Base-by-base conservation (phyloP, 2,888 invertebrate species). In the Alviniconcha strummeri region DNA sequence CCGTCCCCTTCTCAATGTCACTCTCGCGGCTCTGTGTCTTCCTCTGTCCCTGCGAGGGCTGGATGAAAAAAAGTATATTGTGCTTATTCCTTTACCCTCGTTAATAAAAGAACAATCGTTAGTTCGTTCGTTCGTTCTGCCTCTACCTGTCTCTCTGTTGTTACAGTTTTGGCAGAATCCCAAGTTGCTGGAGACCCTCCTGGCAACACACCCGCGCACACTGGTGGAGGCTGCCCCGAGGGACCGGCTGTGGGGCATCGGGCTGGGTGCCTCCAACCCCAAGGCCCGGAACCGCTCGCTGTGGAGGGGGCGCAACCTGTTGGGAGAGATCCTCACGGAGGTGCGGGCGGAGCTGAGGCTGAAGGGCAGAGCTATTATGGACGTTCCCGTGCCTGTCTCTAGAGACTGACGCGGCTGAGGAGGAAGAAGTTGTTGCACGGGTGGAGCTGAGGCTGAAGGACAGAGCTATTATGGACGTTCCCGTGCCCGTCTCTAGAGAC, bases 231-330 rank as follows among this genome's bases (percentile, higher is more conserved):
- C 93, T 6, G 92, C 92, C 80, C 93, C 93, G 0, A 76, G 87
- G 60, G 94, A 94, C 87, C 86, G 84, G 17, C 85, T 91, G 36
- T 94, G 94, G 94, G 94, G 94, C 8, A 93, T 94, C 55, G 94
- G 93, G 4, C 80, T 93, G 60, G 88, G 88, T 2, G 89, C 87
- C 4, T 87, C 87, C 13, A 90, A 93, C 84, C 88, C 89, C 0
- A 84, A 88, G 64, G 91, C 92, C 0, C 84, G 84, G 82, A 85
- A 89, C 83, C 86, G 86, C 64, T 56, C 67, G 1, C 90, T 88
- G 5, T 94, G 94, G 94, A 85, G 90, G 64, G 94, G 94, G 0
- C 87, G 88, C 64, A 94, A 94, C 86, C 88, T 90, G 67, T 88
- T 94, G 19, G 94, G 94, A 1, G 81, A 90, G 57, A 88, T 90